These are phyloP conservation scores for Tyrophagus putrescentiae DNA, from an alignment of 1,140 invertebrate species.

Conservation along the genomic window DNA sequence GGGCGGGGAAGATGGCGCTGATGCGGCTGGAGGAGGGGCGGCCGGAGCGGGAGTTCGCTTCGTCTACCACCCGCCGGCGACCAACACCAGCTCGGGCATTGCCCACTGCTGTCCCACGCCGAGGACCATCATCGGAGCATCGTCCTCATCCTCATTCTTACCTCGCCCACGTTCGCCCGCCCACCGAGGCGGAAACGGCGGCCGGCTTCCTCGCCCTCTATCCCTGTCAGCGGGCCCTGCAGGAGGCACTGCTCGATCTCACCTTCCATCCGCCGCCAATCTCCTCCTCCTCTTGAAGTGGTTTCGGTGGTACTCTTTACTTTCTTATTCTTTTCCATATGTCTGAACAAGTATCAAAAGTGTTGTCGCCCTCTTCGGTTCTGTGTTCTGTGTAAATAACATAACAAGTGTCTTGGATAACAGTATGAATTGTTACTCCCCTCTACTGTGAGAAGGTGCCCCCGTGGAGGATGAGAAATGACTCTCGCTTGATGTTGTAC, in stretches of 20 bases:
- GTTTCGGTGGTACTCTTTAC: background rate
- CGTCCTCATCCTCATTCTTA: no score
- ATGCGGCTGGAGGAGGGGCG: no score
- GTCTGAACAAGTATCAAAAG: no score
- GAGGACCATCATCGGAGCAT: slow-evolving; percentile 45
- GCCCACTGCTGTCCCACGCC: slow-evolving; percentile 45
- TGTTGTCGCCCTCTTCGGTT: no score
- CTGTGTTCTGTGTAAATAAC: no score
- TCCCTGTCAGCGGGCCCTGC: slow-evolving; percentile 69
- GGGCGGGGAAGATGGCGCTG: no score
- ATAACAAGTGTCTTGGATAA: background rate
- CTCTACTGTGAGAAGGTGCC: slow-evolving; percentile 20
- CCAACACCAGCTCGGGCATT: no score
- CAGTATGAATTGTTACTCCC: background rate
- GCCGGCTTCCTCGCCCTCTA: slow-evolving; percentile 68
- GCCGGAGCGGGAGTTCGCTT: slow-evolving; percentile 60
- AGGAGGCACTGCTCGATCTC: slow-evolving; percentile 73
- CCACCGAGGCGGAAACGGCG: slow-evolving; percentile 57
- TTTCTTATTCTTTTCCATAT: background rate
- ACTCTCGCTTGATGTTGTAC: slow-evolving; percentile 21
- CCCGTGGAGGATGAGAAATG: slow-evolving; percentile 26
- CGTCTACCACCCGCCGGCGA: slow-evolving; percentile 44
- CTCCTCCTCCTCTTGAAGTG: background rate
- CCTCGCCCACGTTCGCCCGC: slow-evolving; percentile 53
- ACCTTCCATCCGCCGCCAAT: slow-evolving; percentile 37